Evolutionary conservation across 2,113 vertebrate species (phyloP), one percentile per base, ranked within the genome.

Genomic region (Corvus moneduloides): DNA sequence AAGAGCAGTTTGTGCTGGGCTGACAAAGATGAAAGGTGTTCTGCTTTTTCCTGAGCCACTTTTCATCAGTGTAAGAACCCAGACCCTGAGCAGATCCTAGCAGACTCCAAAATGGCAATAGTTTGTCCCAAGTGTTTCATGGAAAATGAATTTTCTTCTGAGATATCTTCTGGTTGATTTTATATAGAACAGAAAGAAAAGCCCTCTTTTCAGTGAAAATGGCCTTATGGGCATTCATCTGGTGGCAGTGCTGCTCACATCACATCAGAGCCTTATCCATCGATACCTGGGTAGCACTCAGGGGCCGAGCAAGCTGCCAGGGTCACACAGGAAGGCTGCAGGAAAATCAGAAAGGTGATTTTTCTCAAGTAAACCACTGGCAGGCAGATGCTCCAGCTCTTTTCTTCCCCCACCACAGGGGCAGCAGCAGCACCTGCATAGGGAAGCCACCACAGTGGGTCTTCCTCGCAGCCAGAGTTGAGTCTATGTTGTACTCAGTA

Each of bases 361-460:
- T 75, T 72, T 9, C 48, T 80, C 43, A 43, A 56, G 52, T 37
- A 71, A 71, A 56, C 17, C 16, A 30, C 17, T 46, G 35, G 3
- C 33, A 86, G 30, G 30, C 0, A 0, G 0, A 12, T 4, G 3
- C 6, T 82, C 35, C 19, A 33, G 13, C 46, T 75, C 7, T 48
- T 66, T 69, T 51, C 51, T 79, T 83, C 17, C 23, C 5, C 8
- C 17, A 28, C 11, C 20, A 33, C 46, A 48, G 56, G 16, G 44
- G 49, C 1, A 7, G 35, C 44, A 75, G 62, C 55, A 74, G 46
- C 1, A 0, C 7, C 48, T 35, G 32, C 39, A 43, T 5, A 56
- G 35, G 27, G 32, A 32, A 55, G 26, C 10, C 48, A 76, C 39
- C 9, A 37, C 18, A 27, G 35, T 11, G 24, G 28, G 23, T 41